Conservation (phyloP, 2,113 vertebrate genomes). For the Phaethornis superciliosus region DNA sequence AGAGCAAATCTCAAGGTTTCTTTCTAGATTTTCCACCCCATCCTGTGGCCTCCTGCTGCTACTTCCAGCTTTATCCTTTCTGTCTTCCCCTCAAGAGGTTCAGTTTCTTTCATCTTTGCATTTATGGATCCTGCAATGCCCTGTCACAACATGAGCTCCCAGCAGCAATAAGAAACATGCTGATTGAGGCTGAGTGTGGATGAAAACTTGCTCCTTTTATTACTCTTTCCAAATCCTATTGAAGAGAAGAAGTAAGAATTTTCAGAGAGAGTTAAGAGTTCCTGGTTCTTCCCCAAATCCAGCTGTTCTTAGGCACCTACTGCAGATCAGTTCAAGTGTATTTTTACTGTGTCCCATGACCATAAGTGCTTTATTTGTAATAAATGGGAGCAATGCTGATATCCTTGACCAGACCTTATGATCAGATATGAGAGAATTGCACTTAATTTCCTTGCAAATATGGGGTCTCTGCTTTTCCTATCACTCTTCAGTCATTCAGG, state of each 20-base stretch:
- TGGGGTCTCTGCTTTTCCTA: not conserved
- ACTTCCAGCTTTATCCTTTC: slow-evolving; percentile 29
- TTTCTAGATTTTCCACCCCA: not conserved
- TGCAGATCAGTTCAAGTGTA: not conserved
- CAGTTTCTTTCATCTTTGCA: not conserved
- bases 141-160: slow-evolving; percentile 18
- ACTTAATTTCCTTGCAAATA: not conserved
- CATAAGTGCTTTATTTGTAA: not conserved
- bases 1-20: slow-evolving; percentile 1
- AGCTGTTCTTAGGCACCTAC: not conserved
- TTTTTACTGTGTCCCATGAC: not conserved
- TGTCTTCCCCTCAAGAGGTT: slow-evolving; percentile 12
- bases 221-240: not conserved
- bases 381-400: not conserved
- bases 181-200: slow-evolving; percentile 6
- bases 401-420: not conserved
- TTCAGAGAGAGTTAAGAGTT: not conserved
- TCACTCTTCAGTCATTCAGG: not conserved
- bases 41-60: slow-evolving; percentile 8
- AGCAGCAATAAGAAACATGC: slow-evolving; percentile 14
- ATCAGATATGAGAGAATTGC: not conserved
- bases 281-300: not conserved
- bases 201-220: slow-evolving; percentile 28
- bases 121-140: not conserved
- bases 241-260: not conserved